Evolutionary conservation across 2,113 vertebrate species (phyloP), one percentile per base, ranked within the genome.

Genomic region (Vidua macroura): DNA sequence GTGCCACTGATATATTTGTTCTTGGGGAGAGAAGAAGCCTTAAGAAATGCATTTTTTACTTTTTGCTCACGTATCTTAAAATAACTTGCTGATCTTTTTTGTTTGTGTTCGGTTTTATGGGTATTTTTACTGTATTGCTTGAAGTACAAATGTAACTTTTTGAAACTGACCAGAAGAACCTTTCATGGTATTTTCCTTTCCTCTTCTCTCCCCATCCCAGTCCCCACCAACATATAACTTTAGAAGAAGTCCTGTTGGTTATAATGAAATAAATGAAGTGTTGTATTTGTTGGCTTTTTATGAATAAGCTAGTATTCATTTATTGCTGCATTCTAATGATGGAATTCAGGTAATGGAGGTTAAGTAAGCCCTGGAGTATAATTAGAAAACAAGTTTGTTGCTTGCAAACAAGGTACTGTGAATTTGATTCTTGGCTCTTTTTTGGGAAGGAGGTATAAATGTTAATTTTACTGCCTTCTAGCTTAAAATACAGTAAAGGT

Each of bases 241-340:
- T 56, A 88, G 60, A 93, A 88, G 68, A 11, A 72, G 25, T 86
- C 39, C 80, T 96, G 76, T 96, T 96, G 93, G 89, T 92, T 89
- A 70, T 96, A 95, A 94, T 96, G 63, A 97, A 98, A 96, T 94
- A 97, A 93, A 95, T 82, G 77, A 96, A 69, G 92, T 96, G 52
- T 97, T 98, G 96, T 96, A 92, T 96, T 96, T 96, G 83, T 96
- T 97, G 95, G 91, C 96, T 55, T 97, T 95, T 96, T 92, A 96
- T 98, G 96, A 98, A 97, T 98, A 96, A 96, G 77, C 93, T 83
- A 97, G 92, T 98, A 97, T 98, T 95, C 96, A 85, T 97, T 97
- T 97, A 96, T 97, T 96, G 93, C 96, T 97, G 88, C 67, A 92
- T 92, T 97, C 94, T 93, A 95, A 95, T 97, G 59, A 66, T 96